These are phyloP conservation scores for Drosophila asahinai DNA, from an alignment of 1,140 invertebrate genomes.

Conservation along the genomic window DNA sequence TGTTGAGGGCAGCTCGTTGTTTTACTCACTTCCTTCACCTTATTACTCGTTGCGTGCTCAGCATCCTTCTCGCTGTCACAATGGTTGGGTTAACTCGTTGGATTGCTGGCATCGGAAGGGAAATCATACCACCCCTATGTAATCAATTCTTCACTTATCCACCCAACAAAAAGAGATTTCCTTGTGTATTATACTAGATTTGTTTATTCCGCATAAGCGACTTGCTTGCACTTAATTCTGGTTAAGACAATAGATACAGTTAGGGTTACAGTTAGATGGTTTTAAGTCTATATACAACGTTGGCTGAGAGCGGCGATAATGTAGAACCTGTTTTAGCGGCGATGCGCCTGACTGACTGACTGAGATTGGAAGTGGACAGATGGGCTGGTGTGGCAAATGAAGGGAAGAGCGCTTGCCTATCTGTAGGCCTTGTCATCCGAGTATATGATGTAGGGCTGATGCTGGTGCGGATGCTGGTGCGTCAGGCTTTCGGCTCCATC, in stretches of 20 bases:
- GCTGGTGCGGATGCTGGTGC: conserved; percentile 62
- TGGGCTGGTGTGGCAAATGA: conserved; percentile 18
- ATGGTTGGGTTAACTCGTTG: too few species aligned
- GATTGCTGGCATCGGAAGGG: too few species aligned
- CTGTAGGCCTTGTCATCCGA: conserved; percentile 85
- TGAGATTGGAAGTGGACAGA: conserved; percentile 36
- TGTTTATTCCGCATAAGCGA: conserved; percentile 69
- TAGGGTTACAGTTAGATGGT: conserved; percentile 72
- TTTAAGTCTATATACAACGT: conserved; percentile 78
- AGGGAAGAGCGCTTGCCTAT: conserved; percentile 54
- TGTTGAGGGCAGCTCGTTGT: too few species aligned
- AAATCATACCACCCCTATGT: too few species aligned
- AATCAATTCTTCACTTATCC: background rate
- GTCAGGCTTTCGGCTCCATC: conserved; percentile 68
- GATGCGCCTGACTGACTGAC: conserved; percentile 76
- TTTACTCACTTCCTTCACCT: too few species aligned
- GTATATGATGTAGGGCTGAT: conserved; percentile 84
- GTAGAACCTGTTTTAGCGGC: conserved; percentile 74
- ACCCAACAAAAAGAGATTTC: background rate
- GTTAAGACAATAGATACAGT: conserved; percentile 67
- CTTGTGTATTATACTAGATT: conserved; percentile 66
- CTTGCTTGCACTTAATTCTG: conserved; percentile 66
- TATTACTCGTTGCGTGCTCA: too few species aligned
- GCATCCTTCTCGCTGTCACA: too few species aligned
- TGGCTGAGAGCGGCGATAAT: conserved; percentile 75